A percentile compares a stretch with the other conserved stretches of the same genome.
phyloP scores from a whole-genome alignment of 2,797 vertebrate genomes.

The Kryptopterus vitreolus region DNA sequence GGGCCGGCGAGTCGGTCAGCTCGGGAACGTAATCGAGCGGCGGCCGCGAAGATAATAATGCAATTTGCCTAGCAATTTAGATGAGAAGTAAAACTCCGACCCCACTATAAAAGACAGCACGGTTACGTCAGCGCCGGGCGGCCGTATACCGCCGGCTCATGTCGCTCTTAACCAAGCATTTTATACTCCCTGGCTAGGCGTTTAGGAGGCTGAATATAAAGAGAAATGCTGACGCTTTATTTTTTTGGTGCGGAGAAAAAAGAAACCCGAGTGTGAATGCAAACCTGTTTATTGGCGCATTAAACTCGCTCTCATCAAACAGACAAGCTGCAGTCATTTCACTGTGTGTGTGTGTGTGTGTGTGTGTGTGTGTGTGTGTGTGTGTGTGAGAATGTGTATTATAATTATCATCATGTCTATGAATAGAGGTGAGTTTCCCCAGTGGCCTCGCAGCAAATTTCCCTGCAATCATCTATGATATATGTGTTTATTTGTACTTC shows the following conservation, averaged over 20 bases:
- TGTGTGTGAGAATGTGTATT: constrained; percentile 8
- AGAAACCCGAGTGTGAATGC: not conserved
- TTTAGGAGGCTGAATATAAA: constrained; percentile 13
- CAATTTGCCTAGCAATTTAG: constrained; percentile 51
- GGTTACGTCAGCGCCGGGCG: not conserved
- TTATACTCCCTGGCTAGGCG: not conserved
- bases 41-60: constrained; percentile 53
- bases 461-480: not conserved
- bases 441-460: not conserved
- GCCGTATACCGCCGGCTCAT: not conserved
- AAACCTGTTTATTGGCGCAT: not conserved
- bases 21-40: constrained; percentile 50
- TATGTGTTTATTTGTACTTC: too few relatives aligned
- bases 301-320: not conserved
- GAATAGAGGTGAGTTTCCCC: not conserved
- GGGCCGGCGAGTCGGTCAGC: constrained; percentile 38
- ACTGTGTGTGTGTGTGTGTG: constrained; percentile 2
- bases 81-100: constrained; percentile 43
- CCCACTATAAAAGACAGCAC: not conserved
- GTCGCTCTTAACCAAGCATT: constrained; percentile 6
- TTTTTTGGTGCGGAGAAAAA: not conserved
- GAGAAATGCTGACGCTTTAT: constrained; percentile 10
- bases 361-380: constrained; percentile 3
- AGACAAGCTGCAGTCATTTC: constrained; percentile 5
- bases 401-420: constrained; percentile 1